A percentile compares a stretch with the other conserved stretches of the same genome.
Conservation (phyloP, 2,888 invertebrate genomes). For the Trichopoda pennipes region DNA sequence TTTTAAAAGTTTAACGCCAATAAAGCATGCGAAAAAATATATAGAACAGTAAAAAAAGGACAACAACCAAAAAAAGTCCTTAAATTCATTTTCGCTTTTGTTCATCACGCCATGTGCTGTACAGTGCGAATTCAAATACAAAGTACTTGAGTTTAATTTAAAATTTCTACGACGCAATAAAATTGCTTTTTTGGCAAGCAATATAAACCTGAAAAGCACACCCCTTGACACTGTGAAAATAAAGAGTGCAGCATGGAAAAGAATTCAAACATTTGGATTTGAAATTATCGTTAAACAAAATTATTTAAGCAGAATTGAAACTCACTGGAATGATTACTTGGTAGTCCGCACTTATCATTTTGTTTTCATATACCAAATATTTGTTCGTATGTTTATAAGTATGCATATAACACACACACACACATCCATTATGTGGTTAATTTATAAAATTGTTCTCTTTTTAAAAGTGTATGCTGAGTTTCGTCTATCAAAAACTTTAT, state of each 20-base stretch:
- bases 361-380: no score
- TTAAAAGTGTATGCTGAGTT: no score
- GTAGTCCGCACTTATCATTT: no score
- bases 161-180: slow-evolving; percentile 47
- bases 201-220: slow-evolving; percentile 26
- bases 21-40: background rate
- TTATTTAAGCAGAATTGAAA: no score
- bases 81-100: slow-evolving; percentile 38
- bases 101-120: background rate
- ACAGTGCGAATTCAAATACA: background rate
- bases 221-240: slow-evolving; percentile 6
- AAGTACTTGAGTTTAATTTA: background rate
- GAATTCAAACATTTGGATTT: slow-evolving; percentile 4
- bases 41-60: slow-evolving; percentile 24
- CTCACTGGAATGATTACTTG: no score
- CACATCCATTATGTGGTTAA: no score
- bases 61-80: slow-evolving; percentile 50
- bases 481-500: no score
- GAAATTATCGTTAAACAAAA: no score
- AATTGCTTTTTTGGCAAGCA: slow-evolving; percentile 46
- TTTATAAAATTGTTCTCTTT: no score
- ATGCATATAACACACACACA: no score
- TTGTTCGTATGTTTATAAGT: no score
- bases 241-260: slow-evolving; percentile 11
- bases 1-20: slow-evolving; percentile 26